A percentile compares a stretch with the other conserved stretches of the same genome.
phyloP scores from a whole-genome alignment of 2,113 vertebrate species.

The Corythaixoides concolor region DNA sequence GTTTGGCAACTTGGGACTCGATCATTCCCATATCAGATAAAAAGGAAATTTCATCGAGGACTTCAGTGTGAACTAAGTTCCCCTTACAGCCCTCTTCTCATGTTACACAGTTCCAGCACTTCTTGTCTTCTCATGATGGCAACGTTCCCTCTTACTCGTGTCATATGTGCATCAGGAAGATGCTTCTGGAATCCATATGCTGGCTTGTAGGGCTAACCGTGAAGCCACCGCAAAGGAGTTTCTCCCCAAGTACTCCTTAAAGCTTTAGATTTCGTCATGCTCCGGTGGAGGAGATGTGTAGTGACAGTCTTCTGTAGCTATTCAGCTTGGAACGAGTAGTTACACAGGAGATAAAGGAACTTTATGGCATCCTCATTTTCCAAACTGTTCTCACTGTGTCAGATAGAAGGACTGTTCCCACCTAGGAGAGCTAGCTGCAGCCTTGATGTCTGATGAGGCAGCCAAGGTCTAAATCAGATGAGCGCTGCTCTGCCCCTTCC shows the following conservation, averaged over 20 bases:
- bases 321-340: background rate
- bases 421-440: background rate
- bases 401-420: background rate
- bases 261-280: background rate
- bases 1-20: background rate
- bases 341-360: background rate
- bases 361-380: background rate
- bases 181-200: background rate
- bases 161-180: background rate
- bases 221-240: background rate
- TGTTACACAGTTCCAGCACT: background rate
- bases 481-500: background rate
- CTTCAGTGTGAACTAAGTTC: background rate
- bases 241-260: background rate
- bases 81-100: background rate
- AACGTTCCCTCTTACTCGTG: background rate
- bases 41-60: background rate
- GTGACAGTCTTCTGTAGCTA: background rate
- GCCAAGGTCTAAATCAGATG: background rate
- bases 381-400: background rate
- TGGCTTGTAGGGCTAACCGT: background rate
- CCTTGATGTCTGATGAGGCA: background rate
- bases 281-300: background rate
- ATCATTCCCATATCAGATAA: background rate
- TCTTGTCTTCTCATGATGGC: background rate